phyloP scores from a whole-genome alignment of 2,888 invertebrate genomes.

The Macaria notata region DNA sequence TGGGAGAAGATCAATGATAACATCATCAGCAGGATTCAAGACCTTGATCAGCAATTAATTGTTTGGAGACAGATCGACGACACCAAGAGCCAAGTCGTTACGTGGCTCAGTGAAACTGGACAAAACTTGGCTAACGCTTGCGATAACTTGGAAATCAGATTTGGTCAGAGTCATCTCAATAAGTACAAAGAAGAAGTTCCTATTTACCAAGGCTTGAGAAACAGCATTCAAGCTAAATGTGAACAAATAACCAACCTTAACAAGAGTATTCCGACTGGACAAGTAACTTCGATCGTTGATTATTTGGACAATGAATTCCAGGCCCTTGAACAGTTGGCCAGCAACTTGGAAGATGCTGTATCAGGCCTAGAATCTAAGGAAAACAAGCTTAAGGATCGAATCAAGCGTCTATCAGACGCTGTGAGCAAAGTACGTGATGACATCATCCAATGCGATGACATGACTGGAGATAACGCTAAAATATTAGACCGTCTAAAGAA shows the following conservation, averaged over 20 bases:
- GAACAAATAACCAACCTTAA: conserved; percentile 90
- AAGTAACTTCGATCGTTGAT: conserved; percentile 84
- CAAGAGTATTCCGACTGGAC: conserved; percentile 86
- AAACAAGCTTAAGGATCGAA: conserved; percentile 85
- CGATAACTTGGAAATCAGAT: conserved; percentile 91
- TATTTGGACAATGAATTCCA: conserved; percentile 89
- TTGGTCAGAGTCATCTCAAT: conserved; percentile 88
- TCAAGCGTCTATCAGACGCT: conserved; percentile 87
- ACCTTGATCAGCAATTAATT: conserved; percentile 93
- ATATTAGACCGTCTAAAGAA: conserved; percentile 90
- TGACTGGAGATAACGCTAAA: conserved; percentile 93
- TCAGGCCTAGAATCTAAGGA: conserved; percentile 89
- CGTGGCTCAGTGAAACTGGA: conserved; percentile 93
- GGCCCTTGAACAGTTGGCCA: conserved; percentile 87
- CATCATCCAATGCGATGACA: conserved; percentile 94
- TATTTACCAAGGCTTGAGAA: conserved; percentile 87
- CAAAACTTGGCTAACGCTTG: conserved; percentile 88
- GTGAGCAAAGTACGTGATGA: conserved; percentile 90
- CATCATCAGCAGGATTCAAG: conserved; percentile 88
- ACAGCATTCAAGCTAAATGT: conserved; percentile 90
- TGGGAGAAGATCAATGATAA: conserved; percentile 89
- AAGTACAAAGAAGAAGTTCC: conserved; percentile 94
- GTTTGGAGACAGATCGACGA: conserved; percentile 97
- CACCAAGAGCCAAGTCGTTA: conserved; percentile 89
- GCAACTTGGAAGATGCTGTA: conserved; percentile 88